phyloP scores from a whole-genome alignment of 2,113 vertebrate species.

The Nothocercus nigrocapillus region DNA sequence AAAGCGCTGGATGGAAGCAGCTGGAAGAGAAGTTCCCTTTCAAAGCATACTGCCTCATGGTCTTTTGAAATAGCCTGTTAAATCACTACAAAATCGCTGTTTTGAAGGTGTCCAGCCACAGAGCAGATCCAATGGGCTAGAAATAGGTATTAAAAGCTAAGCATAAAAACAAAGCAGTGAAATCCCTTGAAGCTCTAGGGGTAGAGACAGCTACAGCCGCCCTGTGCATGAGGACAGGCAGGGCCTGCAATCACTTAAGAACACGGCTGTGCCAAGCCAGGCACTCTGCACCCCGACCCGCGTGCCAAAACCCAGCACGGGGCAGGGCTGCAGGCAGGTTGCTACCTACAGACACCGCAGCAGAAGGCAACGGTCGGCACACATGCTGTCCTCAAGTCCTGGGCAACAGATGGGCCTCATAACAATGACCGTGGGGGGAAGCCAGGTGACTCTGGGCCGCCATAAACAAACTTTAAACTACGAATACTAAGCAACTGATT shows the following conservation, averaged over 20 bases:
- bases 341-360: not conserved
- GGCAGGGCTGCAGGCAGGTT: not conserved
- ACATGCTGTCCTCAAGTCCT: not conserved
- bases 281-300: too few species aligned
- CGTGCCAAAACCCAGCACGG: not conserved
- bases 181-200: not conserved
- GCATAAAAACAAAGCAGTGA: not conserved
- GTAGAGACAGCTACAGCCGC: not conserved
- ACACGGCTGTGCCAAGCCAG: not conserved
- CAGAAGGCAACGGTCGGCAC: not conserved
- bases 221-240: not conserved
- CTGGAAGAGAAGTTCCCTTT: slow-evolving; percentile 10
- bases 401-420: not conserved
- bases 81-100: not conserved
- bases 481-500: not conserved
- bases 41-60: not conserved
- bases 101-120: not conserved
- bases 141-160: not conserved
- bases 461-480: not conserved
- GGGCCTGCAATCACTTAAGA: not conserved
- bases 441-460: not conserved
- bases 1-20: slow-evolving; percentile 36
- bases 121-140: not conserved
- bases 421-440: not conserved
- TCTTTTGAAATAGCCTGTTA: not conserved